phyloP scores from a whole-genome alignment of 37 sponge, comb jelly and placozoan species.

The Eunapius fragilis region DNA sequence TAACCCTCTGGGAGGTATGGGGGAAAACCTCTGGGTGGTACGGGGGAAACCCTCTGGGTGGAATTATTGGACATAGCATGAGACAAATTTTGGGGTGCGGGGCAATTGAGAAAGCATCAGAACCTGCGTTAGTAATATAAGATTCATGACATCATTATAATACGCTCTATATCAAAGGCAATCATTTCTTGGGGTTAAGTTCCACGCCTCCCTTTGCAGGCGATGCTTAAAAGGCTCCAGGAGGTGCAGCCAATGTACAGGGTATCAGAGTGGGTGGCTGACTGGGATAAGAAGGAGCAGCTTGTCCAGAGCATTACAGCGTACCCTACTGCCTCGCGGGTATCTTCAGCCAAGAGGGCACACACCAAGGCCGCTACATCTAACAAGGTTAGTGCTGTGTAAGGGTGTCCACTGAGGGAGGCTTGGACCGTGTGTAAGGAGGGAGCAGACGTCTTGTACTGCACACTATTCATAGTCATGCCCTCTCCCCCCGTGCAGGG shows the following conservation, averaged over 20 bases:
- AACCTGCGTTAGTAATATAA: no score
- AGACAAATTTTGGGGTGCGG: no score
- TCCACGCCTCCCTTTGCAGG: not conserved
- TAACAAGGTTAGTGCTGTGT: not conserved
- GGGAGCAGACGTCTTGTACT: not conserved
- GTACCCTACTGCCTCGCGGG: conserved; percentile 35
- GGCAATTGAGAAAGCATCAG: no score
- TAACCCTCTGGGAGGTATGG: no score
- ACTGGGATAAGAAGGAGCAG: conserved; percentile 59
- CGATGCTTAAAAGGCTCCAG: conserved; percentile 52
- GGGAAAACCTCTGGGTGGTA: no score
- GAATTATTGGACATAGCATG: no score
- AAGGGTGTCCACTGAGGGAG: not conserved
- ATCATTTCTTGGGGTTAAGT: no score
- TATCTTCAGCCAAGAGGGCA: not conserved
- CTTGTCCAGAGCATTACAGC: conserved; percentile 62
- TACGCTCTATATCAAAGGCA: no score
- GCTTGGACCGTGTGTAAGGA: not conserved
- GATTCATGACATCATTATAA: no score
- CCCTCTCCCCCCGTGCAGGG: not conserved
- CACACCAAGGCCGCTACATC: not conserved
- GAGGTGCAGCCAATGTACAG: conserved; percentile 71
- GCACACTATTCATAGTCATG: not conserved
- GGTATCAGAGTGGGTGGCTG: conserved; percentile 54
- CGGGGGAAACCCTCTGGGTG: no score